Conservation (phyloP, 2,113 vertebrate species). For the Diphyllodes magnificus region DNA sequence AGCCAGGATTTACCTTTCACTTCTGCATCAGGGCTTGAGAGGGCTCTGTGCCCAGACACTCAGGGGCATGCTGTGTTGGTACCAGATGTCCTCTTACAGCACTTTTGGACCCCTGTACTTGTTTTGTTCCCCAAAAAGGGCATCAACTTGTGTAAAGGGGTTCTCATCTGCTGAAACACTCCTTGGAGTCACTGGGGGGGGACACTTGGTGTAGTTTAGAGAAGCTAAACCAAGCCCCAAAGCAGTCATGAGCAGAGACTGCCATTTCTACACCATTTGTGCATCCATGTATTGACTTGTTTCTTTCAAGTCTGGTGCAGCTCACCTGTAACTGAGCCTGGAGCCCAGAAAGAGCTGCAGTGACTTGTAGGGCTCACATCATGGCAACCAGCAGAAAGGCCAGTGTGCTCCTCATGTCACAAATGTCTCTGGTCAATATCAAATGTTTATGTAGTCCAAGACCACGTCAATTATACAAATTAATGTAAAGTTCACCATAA, state of each 20-base stretch:
- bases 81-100: neutral
- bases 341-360: neutral
- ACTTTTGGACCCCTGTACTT: neutral
- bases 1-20: neutral
- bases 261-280: neutral
- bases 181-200: neutral
- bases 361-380: neutral
- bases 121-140: neutral
- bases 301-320: neutral
- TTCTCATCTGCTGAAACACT: neutral
- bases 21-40: neutral
- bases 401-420: neutral
- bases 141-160: neutral
- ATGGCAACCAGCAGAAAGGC: neutral
- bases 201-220: neutral
- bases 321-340: neutral
- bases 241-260: neutral
- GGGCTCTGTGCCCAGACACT: neutral
- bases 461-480: conserved; percentile 8
- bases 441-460: neutral
- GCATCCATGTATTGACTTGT: neutral
- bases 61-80: neutral
- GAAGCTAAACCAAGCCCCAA: neutral
- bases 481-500: neutral
- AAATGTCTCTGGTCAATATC: neutral